Conservation (phyloP, 1,140 invertebrate genomes). For the Zelostemma sp. region DNA sequence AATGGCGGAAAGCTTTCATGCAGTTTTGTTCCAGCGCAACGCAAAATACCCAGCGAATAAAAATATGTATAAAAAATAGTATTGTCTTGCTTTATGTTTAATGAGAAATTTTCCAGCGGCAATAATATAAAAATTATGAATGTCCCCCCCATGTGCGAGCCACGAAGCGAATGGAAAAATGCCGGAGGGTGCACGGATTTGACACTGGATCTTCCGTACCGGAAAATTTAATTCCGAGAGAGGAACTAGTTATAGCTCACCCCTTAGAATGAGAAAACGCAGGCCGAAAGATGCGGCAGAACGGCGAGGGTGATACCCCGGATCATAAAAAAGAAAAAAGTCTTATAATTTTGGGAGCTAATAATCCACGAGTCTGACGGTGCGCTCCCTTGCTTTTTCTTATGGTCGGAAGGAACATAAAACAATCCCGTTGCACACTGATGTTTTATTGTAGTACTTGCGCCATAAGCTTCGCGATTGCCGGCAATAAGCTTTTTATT, state of each 20-base stretch:
- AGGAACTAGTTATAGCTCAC: background rate
- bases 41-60: no score
- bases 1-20: no score
- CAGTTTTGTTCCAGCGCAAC: no score
- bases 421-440: background rate
- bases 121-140: no score
- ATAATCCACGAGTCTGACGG: constrained; percentile 8
- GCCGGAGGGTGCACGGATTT: constrained; percentile 10
- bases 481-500: constrained; percentile 12
- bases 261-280: background rate
- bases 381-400: constrained; percentile 3
- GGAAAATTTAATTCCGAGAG: constrained; percentile 13
- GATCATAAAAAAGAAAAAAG: constrained; percentile 7
- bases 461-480: constrained; percentile 12
- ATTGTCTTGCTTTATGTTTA: no score
- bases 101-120: no score
- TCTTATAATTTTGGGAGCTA: constrained; percentile 13
- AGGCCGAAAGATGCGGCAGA: background rate
- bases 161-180: constrained; percentile 4
- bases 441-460: constrained; percentile 11
- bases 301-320: constrained; percentile 10
- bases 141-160: background rate
- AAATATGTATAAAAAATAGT: no score
- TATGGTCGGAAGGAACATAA: constrained; percentile 4
- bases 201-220: constrained; percentile 3